Evolutionary conservation across 2,888 invertebrate genomes (phyloP).

Genomic region (Cerceris rybyensis): DNA sequence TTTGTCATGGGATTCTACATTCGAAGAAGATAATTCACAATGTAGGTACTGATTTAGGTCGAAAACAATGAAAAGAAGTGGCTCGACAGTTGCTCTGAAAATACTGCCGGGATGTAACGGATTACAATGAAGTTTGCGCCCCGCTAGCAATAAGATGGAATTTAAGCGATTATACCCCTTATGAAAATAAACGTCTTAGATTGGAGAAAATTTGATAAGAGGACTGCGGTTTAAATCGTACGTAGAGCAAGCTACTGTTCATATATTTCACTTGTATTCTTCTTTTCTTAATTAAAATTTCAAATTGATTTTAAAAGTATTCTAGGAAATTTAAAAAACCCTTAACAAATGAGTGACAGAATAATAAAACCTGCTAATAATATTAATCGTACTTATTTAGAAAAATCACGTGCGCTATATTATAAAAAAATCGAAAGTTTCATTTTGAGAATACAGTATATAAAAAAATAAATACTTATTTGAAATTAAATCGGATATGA

Average conservation of each 20-base stretch:
- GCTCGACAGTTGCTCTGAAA: conserved; percentile 41
- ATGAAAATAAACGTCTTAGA: conserved; percentile 43
- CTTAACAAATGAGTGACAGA: too few species aligned
- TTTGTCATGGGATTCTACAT: conserved; percentile 35
- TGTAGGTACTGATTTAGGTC: conserved; percentile 43
- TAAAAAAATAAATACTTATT: too few species aligned
- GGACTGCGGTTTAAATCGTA: conserved; percentile 32
- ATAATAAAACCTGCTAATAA: too few species aligned
- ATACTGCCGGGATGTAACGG: conserved; percentile 31
- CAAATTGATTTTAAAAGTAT: background rate
- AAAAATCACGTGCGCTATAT: too few species aligned
- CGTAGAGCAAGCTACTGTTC: conserved; percentile 8
- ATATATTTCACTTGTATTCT: background rate
- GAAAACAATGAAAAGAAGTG: conserved; percentile 28
- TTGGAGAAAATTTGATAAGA: conserved; percentile 37
- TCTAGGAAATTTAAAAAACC: too few species aligned
- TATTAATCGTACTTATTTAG: too few species aligned
- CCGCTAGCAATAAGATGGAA: conserved; percentile 39
- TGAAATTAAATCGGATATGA: too few species aligned
- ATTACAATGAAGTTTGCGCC: conserved; percentile 41
- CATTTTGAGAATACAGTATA: too few species aligned
- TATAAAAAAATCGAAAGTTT: too few species aligned
- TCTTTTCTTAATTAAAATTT: background rate
- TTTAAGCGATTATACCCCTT: conserved; percentile 44
- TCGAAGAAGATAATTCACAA: conserved; percentile 46